Evolutionary conservation across 2,797 vertebrate genomes (phyloP).

Genomic region (Microchirus variegatus): DNA sequence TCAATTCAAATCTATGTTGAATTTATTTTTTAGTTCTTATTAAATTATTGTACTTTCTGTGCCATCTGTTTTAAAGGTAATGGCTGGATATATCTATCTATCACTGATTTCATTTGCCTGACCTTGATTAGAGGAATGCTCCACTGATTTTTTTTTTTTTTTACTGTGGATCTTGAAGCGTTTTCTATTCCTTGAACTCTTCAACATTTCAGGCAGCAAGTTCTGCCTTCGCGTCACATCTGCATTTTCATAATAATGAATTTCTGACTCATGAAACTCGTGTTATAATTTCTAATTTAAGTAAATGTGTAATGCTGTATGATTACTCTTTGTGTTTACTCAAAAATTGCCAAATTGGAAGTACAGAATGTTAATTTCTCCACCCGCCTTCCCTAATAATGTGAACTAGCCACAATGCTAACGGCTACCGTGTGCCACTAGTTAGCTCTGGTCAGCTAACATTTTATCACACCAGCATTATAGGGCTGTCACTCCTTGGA

Average conservation of each 20-base stretch:
- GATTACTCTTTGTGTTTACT: no score
- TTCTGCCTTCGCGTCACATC: no score
- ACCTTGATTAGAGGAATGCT: slow-evolving; percentile 61
- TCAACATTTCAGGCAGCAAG: no score
- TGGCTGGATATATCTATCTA: slow-evolving; percentile 41
- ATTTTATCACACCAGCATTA: neutral
- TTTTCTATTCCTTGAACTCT: no score
- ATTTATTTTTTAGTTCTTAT: slow-evolving; percentile 4
- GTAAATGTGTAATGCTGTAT: no score
- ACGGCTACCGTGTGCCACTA: neutral
- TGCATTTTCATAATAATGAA: no score
- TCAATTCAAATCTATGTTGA: slow-evolving; percentile 8
- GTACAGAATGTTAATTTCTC: no score
- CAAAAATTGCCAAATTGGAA: no score
- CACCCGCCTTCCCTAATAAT: neutral
- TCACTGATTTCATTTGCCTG: slow-evolving; percentile 58
- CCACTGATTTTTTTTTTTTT: slow-evolving; percentile 46
- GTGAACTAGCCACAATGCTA: neutral
- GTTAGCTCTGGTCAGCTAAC: slow-evolving; percentile 1
- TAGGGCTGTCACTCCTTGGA: no score
- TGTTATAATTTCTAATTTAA: no score
- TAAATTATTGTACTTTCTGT: slow-evolving; percentile 38
- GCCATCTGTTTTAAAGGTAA: slow-evolving; percentile 53
- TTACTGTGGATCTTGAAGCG: slow-evolving; percentile 19
- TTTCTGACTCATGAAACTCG: no score